Evolutionary conservation across 2,113 vertebrate species (phyloP), one percentile per base, ranked within the genome.

Genomic region (Hypanus sabinus): DNA sequence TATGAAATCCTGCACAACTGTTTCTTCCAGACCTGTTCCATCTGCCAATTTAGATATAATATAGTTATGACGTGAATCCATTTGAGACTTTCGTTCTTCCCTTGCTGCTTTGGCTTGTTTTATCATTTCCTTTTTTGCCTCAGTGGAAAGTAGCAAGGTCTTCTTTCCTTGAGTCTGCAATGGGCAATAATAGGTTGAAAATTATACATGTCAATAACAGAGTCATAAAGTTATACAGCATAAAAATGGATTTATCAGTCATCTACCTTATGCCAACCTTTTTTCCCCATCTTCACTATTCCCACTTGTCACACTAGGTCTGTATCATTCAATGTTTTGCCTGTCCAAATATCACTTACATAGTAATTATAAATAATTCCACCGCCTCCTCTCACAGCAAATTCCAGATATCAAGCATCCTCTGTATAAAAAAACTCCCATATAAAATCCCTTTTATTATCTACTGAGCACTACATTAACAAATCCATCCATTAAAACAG

Each of bases 51-150:
- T 96, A 95, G 95, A 93, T 94, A 97, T 96, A 94, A 98, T 94
- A 95, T 97, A 97, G 60, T 95, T 96, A 95, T 98, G 95, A 81
- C 97, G 96, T 70, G 95, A 94, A 81, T 98, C 98, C 95, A 98
- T 94, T 71, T 94, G 94, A 65, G 96, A 95, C 94, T 97, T 96
- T 94, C 97, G 95, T 94, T 97, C 96, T 81, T 98, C 97, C 95
- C 96, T 97, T 77, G 94, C 65, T 18, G 94, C 94, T 95, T 95
- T 95, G 27, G 94, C 95, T 95, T 96, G 96, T 87, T 97, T 97
- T 11, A 94, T 95, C 94, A 96, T 94, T 94, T 97, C 97, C 95
- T 96, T 96, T 94, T 95, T 96, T n/a, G 95, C 96, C 95, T 97
- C 97, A 94, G 95, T 97, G 76, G 96, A 95, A 94, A 97, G 94